Base-by-base conservation (phyloP, 2,113 vertebrate species). In the Tauraco erythrolophus region DNA sequence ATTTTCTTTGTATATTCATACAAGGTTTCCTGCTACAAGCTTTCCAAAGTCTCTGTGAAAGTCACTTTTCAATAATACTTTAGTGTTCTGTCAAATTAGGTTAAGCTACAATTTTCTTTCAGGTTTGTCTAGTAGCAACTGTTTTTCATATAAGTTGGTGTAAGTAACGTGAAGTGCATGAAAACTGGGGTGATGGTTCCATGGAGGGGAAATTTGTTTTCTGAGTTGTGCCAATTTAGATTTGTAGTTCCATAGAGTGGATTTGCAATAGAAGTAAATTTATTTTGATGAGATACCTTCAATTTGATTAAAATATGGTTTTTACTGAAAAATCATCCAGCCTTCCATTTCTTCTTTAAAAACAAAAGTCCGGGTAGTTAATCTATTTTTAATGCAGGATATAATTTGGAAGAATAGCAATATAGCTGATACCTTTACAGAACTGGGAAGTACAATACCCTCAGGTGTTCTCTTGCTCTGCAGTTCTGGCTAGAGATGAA, bases 251-350 rank as follows among this genome's bases (percentile, higher is more conserved):
- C 17, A 14, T 1, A 31, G 31, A 60, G 10, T 45, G 19, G 37
- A 33, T 79, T 91, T 68, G 33, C 9, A 3, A 14, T 45, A 25
- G 17, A 45, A 35, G 8, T 66, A 68, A 62, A 64, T 46, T 58
- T 82, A 62, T 60, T 61, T 70, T 14, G 58, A 11, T 41, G 25
- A 61, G 30, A 39, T 39, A 7, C 65, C 19, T 92, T 92, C 5
- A 19, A 4, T 87, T 87, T 54, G 7, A 71, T 76, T 83, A 60
- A 68, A 85, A 61, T 33, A 3, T 0, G 0, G 1, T 14, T 41
- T 89, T 66, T 37, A 39, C 37, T 75, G 56, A 65, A 64, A 75
- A 87, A 33, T 35, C 7, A 60, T 75, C 3, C 22, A 91, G 19
- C 30, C 14, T 83, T 69, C 33, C 15, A 30, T 68, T 62, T 94